Conservation (phyloP, 2,797 vertebrate species). For the Vultur gryphus region DNA sequence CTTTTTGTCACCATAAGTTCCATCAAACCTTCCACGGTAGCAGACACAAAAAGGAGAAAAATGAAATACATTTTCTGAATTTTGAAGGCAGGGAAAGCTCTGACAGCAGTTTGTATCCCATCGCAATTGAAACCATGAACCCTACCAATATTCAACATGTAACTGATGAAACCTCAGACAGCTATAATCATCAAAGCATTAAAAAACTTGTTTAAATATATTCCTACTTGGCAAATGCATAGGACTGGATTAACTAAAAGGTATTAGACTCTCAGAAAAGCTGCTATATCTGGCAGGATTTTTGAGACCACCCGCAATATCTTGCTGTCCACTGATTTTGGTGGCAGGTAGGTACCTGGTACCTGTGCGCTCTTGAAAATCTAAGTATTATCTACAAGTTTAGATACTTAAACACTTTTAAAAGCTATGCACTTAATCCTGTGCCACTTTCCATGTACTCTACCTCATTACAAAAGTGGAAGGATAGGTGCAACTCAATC, state of each 20-base stretch:
- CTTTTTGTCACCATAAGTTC: not conserved
- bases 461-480: not conserved
- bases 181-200: not conserved
- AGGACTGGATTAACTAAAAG: not conserved
- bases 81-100: not conserved
- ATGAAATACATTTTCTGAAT: not conserved
- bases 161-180: not conserved
- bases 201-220: not conserved
- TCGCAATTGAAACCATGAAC: not conserved
- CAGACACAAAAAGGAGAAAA: not conserved
- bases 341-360: not conserved
- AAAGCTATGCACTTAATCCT: not conserved
- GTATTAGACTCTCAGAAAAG: not conserved
- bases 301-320: not conserved
- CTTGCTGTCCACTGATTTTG: not conserved
- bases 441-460: not conserved
- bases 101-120: not conserved
- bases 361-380: not conserved
- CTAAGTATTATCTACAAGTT: not conserved
- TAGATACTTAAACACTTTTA: not conserved
- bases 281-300: not conserved
- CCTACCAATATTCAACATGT: not conserved
- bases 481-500: not conserved
- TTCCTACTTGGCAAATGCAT: not conserved
- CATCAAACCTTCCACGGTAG: not conserved